Conservation (phyloP, 2,888 invertebrate genomes). For the Azorinus chamasolen region DNA sequence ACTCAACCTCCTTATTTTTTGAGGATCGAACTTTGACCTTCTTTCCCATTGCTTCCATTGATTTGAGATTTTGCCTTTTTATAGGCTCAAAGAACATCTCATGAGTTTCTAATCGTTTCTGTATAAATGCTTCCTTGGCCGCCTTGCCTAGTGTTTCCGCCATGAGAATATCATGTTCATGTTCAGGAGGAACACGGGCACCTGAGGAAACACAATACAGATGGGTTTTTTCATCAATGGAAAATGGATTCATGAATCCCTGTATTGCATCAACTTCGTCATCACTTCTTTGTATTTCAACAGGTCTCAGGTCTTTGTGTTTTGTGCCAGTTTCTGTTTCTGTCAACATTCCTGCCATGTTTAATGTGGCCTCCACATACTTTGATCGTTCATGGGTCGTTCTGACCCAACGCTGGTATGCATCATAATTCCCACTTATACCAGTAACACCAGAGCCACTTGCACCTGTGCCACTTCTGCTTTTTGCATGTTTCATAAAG, state of each 20-base stretch:
- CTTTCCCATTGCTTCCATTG: too few species aligned
- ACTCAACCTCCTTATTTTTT: too few species aligned
- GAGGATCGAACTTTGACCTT: too few species aligned
- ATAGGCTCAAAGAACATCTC: too few species aligned
- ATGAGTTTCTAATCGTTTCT: too few species aligned
- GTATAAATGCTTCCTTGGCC: too few species aligned
- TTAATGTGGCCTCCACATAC: constrained; percentile 33
- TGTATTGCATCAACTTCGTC: constrained; percentile 39
- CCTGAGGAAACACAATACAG: constrained; percentile 27
- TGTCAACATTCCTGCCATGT: constrained; percentile 52
- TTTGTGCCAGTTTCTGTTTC: constrained; percentile 24
- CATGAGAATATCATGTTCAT: too few species aligned
- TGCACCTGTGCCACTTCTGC: constrained; percentile 52
- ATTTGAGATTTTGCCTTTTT: too few species aligned
- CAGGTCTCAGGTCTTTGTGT: constrained; percentile 38
- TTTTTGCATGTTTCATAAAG: constrained; percentile 47
- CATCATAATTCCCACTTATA: constrained; percentile 33
- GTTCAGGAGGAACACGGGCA: too few species aligned
- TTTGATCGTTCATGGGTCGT: constrained; percentile 36
- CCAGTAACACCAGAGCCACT: constrained; percentile 51
- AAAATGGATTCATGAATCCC: constrained; percentile 56
- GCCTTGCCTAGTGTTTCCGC: too few species aligned
- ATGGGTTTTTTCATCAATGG: constrained; percentile 29
- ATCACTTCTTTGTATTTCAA: constrained; percentile 54
- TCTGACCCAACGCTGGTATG: constrained; percentile 57